These are phyloP conservation scores for Diplazon laetatorius DNA, from an alignment of 2,888 invertebrate species.

Conservation along the genomic window DNA sequence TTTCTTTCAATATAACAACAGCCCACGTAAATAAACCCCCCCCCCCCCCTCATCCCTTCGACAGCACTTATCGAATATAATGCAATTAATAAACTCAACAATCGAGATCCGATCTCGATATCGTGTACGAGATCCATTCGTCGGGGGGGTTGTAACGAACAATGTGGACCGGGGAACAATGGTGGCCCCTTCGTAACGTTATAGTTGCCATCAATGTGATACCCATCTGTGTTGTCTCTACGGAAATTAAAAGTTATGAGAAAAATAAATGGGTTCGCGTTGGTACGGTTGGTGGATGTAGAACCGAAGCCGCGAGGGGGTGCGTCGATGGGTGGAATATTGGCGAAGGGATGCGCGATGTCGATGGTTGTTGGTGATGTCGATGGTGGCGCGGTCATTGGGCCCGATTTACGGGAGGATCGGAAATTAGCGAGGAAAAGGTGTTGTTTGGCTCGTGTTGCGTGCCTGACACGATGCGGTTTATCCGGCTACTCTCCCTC, in stretches of 20 bases:
- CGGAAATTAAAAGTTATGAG: conserved; percentile 81
- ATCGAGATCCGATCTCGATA: conserved; percentile 79
- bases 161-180: conserved; percentile 72
- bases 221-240: conserved; percentile 79
- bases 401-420: conserved; percentile 77
- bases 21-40: conserved; percentile 37
- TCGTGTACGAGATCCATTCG: conserved; percentile 70
- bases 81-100: conserved; percentile 79
- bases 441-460: conserved; percentile 81
- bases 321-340: conserved; percentile 12
- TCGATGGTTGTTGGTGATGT: not conserved
- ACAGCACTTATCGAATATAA: conserved; percentile 73
- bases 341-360: conserved; percentile 15
- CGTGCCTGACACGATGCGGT: conserved; percentile 65
- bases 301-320: conserved; percentile 58
- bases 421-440: conserved; percentile 77
- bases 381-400: not conserved
- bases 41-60: too few relatives aligned
- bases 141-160: conserved; percentile 61
- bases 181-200: conserved; percentile 68
- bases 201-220: conserved; percentile 68
- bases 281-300: conserved; percentile 49
- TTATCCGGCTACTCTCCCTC: not conserved
- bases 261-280: conserved; percentile 79
- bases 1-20: conserved; percentile 71